Base-by-base conservation (phyloP, 2,888 invertebrate genomes). In the Stramonita haemastoma region DNA sequence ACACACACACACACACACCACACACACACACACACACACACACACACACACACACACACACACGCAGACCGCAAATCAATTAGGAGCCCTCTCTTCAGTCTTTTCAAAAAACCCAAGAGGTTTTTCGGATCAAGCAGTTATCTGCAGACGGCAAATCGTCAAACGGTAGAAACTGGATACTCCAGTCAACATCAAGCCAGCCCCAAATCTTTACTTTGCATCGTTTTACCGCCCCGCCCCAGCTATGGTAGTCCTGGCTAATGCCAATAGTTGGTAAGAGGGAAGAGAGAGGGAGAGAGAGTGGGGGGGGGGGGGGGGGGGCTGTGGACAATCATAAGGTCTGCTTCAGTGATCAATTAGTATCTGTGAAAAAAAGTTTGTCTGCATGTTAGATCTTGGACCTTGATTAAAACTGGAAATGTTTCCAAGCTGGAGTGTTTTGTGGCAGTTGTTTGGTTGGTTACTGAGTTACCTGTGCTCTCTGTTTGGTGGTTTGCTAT, bases 61-160 rank as follows among this genome's bases (percentile, higher is more conserved):
- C 70, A 70, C 70, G 26, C 70, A 22, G 57, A n/a, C 8, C 57
- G 2, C n/a, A 57, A 84, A 84, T 84, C 57, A 84, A 57, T 57
- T 84, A 56, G 29, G 13, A n/a, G 4, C 4, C 11, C 56, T 29
- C 84, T 34, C 57, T n/a, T 17, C 57, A 29, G 57, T 19, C 57
- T 19, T 17, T 57, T 56, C 29, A 57, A 56, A 11, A 32, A 60
- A 0, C 8, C 32, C 86, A 86, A 34, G 86, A 86, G 32, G 84
- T 85, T 85, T 85, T 85, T 60, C 86, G 86, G 86, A 86, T 86
- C 60, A 60, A 60, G 60, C 32, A 66, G 66, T 86, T 86, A 86
- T 86, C 86, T 86, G 86, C 86, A 86, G 17, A 57, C 34, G 29
- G 86, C 66, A 60, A 86, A 60, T 86, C 86, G 66, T 66, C 86